Conservation (phyloP, 2,113 vertebrate genomes). For the Chauna torquata region DNA sequence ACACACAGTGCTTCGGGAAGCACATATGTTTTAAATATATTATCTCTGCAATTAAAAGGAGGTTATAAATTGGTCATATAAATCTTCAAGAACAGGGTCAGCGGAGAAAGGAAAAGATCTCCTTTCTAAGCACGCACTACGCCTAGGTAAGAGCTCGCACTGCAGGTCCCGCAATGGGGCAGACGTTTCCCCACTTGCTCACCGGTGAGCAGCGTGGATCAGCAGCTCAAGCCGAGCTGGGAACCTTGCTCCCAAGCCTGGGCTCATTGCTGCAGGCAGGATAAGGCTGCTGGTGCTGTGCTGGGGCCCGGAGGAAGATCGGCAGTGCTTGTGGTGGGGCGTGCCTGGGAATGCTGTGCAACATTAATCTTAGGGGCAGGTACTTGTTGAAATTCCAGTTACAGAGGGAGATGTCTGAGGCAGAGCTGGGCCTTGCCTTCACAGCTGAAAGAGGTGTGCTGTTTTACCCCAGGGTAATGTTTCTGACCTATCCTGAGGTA, state of each 20-base stretch:
- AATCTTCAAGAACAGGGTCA: slow-evolving; percentile 7
- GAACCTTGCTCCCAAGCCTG: neutral
- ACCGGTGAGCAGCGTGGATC: neutral
- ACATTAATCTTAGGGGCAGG: slow-evolving; percentile 62
- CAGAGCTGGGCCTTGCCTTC: neutral
- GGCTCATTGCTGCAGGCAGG: neutral
- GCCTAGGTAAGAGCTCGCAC: neutral
- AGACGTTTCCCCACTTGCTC: slow-evolving; percentile 6
- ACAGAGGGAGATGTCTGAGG: neutral
- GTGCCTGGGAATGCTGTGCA: slow-evolving; percentile 46
- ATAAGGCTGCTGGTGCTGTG: slow-evolving; percentile 22
- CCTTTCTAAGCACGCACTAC: neutral
- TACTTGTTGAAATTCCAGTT: slow-evolving; percentile 59
- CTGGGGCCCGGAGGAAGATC: slow-evolving; percentile 13
- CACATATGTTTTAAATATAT: slow-evolving; percentile 71
- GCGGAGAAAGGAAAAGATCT: neutral
- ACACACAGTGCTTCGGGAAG: neutral
- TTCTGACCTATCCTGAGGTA: slow-evolving; percentile 8
- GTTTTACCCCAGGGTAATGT: neutral
- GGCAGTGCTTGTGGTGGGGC: slow-evolving; percentile 4
- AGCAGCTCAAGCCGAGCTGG: neutral
- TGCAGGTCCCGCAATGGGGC: neutral
- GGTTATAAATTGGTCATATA: slow-evolving; percentile 58
- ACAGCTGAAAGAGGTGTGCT: neutral
- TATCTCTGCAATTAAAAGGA: slow-evolving; percentile 66